A percentile compares a stretch with the other conserved stretches of the same genome.
Conservation (phyloP, 2,113 vertebrate genomes). For the Maccullochella peelii region DNA sequence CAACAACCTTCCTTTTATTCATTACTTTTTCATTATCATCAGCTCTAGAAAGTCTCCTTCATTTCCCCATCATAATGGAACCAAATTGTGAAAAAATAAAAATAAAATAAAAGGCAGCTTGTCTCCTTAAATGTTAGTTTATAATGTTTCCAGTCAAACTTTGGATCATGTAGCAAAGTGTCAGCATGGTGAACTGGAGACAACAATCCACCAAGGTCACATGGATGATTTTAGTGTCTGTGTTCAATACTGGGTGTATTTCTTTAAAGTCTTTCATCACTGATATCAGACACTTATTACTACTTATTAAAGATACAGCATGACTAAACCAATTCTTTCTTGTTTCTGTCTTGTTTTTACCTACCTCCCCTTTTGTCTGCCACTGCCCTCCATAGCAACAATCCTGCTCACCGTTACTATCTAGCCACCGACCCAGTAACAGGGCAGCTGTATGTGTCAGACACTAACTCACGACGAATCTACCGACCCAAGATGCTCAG, state of each 20-base stretch:
- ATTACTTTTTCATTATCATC: constrained; percentile 20
- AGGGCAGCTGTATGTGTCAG: constrained; percentile 94
- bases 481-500: constrained; percentile 94
- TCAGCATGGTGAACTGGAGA: neutral
- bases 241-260: neutral
- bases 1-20: constrained; percentile 4
- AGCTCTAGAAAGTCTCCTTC: neutral
- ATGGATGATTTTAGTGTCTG: neutral
- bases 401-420: constrained; percentile 97
- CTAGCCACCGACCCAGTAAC: constrained; percentile 95
- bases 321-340: neutral
- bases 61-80: neutral
- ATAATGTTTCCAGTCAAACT: neutral
- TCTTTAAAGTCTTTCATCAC: neutral
- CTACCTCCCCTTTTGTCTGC: neutral
- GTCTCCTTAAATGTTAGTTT: neutral
- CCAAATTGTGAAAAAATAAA: neutral
- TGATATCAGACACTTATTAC: neutral
- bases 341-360: constrained; percentile 14
- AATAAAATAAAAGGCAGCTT: neutral
- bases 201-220: neutral
- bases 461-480: constrained; percentile 95
- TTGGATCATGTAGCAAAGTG: neutral
- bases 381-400: constrained; percentile 87
- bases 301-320: neutral